Percentiles rank a stretch among this genome's conserved stretches.
phyloP scores from a whole-genome alignment of 2,888 invertebrate species.

The Lasioglossum lativentre region DNA sequence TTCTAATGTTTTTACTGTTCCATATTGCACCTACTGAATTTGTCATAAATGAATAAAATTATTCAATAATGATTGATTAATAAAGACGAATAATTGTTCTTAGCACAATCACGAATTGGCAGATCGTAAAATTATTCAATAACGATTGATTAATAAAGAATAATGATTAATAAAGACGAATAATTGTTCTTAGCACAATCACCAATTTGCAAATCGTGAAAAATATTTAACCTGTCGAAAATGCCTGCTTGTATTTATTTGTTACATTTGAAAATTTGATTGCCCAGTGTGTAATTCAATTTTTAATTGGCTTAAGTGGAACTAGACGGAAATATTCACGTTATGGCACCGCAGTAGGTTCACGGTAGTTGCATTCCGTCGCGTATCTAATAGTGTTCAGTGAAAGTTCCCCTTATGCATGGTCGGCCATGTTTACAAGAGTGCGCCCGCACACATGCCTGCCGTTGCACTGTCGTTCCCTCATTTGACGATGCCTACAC shows the following conservation, averaged over 20 bases:
- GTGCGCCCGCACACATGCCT: conserved; percentile 65
- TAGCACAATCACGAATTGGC: not conserved
- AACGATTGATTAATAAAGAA: too few relatives aligned
- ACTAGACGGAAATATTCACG: conserved; percentile 30
- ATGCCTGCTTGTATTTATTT: not conserved
- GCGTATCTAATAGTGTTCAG: conserved; percentile 83
- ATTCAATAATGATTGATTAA: too few relatives aligned
- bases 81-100: too few relatives aligned
- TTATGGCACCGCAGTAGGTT: conserved; percentile 72
- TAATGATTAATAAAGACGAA: not conserved
- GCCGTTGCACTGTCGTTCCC: conserved; percentile 52
- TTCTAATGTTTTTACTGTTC: too few relatives aligned
- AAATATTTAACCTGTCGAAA: not conserved
- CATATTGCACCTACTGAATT: too few relatives aligned
- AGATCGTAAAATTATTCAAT: not conserved
- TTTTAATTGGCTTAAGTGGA: conserved; percentile 15
- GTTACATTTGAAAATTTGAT: not conserved
- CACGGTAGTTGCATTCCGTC: conserved; percentile 83
- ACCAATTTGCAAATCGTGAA: not conserved
- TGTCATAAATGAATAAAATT: too few relatives aligned
- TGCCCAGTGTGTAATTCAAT: not conserved
- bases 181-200: not conserved
- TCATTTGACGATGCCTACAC: conserved; percentile 29
- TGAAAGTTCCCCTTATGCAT: conserved; percentile 82
- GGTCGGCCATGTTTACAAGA: conserved; percentile 78